phyloP scores from a whole-genome alignment of 2,888 invertebrate species.

The Tachina lurida region DNA sequence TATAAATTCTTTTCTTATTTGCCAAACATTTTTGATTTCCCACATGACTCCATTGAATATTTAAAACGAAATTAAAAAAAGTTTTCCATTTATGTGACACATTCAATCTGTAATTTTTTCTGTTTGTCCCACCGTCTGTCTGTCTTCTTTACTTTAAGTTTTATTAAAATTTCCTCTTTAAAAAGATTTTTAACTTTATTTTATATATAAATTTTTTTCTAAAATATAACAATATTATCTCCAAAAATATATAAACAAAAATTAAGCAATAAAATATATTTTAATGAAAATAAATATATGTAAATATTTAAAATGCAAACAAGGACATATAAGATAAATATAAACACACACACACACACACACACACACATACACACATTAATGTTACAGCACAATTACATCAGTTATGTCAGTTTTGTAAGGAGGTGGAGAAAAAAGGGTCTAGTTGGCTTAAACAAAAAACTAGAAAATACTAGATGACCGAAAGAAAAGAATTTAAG shows the following conservation, averaged over 20 bases:
- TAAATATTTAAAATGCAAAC: slow-evolving; percentile 25
- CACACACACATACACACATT: background rate
- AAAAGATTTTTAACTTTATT: too few species aligned
- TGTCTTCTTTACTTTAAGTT: too few species aligned
- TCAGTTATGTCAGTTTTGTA: too few species aligned
- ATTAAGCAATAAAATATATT: slow-evolving; percentile 23
- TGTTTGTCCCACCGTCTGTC: background rate
- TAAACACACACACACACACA: background rate
- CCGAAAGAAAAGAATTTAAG: background rate
- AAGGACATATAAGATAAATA: background rate
- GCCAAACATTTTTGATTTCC: slow-evolving; percentile 18
- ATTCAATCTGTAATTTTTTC: slow-evolving; percentile 17
- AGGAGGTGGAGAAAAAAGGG: too few species aligned
- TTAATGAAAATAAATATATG: background rate
- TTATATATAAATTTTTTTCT: background rate
- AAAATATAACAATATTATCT: slow-evolving; percentile 35
- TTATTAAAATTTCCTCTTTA: too few species aligned
- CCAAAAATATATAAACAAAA: background rate
- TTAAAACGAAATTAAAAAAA: background rate
- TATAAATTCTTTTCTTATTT: background rate
- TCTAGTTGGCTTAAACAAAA: too few species aligned
- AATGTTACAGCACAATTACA: too few species aligned
- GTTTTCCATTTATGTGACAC: background rate
- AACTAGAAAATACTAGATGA: too few species aligned
- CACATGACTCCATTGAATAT: background rate